Base-by-base conservation (phyloP, 2,888 invertebrate genomes). In the Leucophenga maculata region DNA sequence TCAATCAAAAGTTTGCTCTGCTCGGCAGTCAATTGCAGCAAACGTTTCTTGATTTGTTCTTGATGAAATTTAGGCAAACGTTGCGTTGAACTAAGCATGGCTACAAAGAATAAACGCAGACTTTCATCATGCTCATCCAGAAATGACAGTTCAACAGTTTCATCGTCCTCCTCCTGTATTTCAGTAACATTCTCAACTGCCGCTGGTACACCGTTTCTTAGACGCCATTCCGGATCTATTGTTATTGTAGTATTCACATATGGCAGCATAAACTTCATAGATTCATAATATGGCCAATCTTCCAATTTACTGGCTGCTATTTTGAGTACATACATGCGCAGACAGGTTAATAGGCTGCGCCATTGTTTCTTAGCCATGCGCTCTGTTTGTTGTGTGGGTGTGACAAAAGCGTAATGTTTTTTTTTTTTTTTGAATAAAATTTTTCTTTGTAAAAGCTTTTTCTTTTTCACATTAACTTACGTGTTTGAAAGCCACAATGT, bases 71-170 rank as follows among this genome's bases (percentile, higher is more conserved):
- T 64, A 0, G 77, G 75, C 16, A 78, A 55, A 44, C 68, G 69
- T 48, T 73, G 69, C 1, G 75, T 73, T 9, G 75, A 73, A 44
- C 68, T 69, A 39, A 78, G 67, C 75, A 77, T 76, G 8, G 77
- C 74, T 46, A 77, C 70, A 62, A 78, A 77, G 54, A 75, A 78
- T 22, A 71, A 73, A 50, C 72, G 75, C 59, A 78, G 72, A 67
- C 70, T 74, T 50, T 65, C 57, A 62, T 76, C 74, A 18, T 71
- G 59, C 11, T 9, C 18, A 1, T 18, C 48, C 48, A n/a, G n/a
- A n/a, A n/a, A n/a, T n/a, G n/a, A n/a, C n/a, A n/a, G n/a, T n/a
- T n/a, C n/a, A n/a, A n/a, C n/a, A n/a, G n/a, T n/a, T n/a, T 48
- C 48, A 48, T 48, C n/a, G 13, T 14, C 14, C 48, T 48, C 48